Evolutionary conservation across 2,888 invertebrate genomes (phyloP).

Genomic region (Hydrotaea diabolus): DNA sequence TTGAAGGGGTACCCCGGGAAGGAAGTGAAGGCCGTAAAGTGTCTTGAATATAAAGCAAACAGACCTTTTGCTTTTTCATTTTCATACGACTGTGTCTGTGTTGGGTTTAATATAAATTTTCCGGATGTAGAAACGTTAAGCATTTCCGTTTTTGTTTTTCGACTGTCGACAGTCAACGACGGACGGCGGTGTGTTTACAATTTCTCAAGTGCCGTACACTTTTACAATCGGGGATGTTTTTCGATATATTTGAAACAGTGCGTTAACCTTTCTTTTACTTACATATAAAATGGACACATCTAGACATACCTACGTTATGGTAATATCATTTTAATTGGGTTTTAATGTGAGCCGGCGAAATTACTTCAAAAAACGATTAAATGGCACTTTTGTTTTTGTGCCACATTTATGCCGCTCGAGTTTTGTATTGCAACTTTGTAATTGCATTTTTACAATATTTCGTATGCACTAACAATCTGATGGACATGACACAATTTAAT

Average conservation of each 20-base stretch:
- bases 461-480: neutral
- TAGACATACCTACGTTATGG: neutral
- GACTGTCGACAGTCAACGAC: neutral
- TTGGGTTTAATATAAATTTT: slow-evolving; percentile 39
- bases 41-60: neutral
- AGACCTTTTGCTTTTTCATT: slow-evolving; percentile 46
- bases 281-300: no score
- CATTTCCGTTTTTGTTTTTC: slow-evolving; percentile 54
- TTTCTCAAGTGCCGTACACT: neutral
- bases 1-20: neutral
- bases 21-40: slow-evolving; percentile 3
- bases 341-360: slow-evolving; percentile 2
- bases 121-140: slow-evolving; percentile 53
- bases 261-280: neutral
- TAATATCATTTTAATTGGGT: slow-evolving; percentile 20
- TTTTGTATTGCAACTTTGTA: slow-evolving; percentile 24
- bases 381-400: slow-evolving; percentile 10
- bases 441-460: neutral
- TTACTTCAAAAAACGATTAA: neutral
- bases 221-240: slow-evolving; percentile 14
- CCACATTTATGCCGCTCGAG: neutral
- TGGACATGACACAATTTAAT: neutral
- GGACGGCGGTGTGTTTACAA: neutral
- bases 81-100: slow-evolving; percentile 20
- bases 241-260: slow-evolving; percentile 1